Base-by-base conservation (phyloP, 2,113 vertebrate genomes). In the Mirza zaza region DNA sequence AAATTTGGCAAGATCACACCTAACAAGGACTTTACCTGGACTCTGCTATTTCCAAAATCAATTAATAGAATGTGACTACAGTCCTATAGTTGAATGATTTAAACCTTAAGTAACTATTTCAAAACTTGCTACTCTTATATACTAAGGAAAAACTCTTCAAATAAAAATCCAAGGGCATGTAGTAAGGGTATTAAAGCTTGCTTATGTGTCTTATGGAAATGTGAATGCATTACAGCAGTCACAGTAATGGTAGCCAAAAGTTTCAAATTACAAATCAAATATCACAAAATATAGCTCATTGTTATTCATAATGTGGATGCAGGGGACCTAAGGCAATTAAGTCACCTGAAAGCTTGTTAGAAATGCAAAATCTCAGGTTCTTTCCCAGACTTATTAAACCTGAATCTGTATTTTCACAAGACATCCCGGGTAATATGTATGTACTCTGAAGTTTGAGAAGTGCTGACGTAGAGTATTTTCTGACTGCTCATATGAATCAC, bases 61-160 rank as follows among this genome's bases (percentile, higher is more conserved):
- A 86, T 57, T 87, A 91, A 50, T 9, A 93, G 61, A 92, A 67
- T 84, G 70, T 73, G 82, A 80, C 29, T 68, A 42, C 91, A 92
- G 50, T 67, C 21, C 45, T 45, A 84, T 0, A 84, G 42, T 7
- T 92, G 27, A 92, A 87, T 63, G 6, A 87, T 61, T 93, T 91
- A 95, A 96, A 92, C 36, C n/a, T 88, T 82, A 91, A 59, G 48
- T 50, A 89, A 94, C 88, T 88, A 94, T 77, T 95, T 81, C 57
- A 68, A 65, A 94, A 77, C 12, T 21, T 94, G 25, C 34, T 87
- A 67, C 14, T 65, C 32, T 77, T 91, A 73, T 34, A 65, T 32
- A 83, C 2, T 15, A 87, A 85, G 39, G 34, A 73, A 96, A 86
- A 90, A 27, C 25, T 94, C 36, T 73, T 91, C 42, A 88, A 82